Conservation (phyloP, 2,888 invertebrate genomes). For the Pachydiplax longipennis region DNA sequence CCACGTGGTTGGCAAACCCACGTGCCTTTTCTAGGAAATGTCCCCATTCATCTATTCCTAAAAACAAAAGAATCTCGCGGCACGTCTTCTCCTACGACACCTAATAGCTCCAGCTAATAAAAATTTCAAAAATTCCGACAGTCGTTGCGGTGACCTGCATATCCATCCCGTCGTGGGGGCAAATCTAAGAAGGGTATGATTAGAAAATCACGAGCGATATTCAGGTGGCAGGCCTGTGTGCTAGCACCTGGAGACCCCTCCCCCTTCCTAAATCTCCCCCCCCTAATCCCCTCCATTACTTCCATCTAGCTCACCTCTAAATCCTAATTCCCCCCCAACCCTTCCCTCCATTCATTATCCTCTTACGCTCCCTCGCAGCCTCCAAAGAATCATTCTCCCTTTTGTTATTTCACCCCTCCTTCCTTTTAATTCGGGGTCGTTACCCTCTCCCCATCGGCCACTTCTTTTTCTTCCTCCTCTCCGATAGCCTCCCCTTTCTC, state of each 20-base stretch:
- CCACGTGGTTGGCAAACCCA: no score
- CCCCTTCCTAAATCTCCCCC: not conserved
- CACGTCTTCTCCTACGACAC: no score
- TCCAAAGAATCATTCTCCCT: not conserved
- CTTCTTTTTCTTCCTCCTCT: not conserved
- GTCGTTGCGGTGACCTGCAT: no score
- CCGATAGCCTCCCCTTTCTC: not conserved
- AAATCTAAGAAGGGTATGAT: no score
- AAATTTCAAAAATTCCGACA: no score
- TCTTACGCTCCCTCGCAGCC: not conserved
- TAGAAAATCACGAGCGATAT: not conserved
- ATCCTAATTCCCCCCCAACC: not conserved
- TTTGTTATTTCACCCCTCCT: not conserved
- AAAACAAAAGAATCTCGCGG: not conserved
- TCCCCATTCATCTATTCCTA: not conserved
- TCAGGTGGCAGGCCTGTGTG: not conserved
- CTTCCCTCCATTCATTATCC: not conserved
- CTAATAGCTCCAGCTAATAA: not conserved
- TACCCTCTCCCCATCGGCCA: not conserved
- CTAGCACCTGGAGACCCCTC: not conserved
- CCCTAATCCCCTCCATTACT: not conserved
- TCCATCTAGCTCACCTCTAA: not conserved
- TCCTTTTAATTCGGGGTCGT: constrained; percentile 34
- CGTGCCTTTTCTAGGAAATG: not conserved
- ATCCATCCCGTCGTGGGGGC: no score